Evolutionary conservation across 1,140 invertebrate genomes (phyloP), one percentile per base, ranked within the genome.

Genomic region (Drosophila takahashii): DNA sequence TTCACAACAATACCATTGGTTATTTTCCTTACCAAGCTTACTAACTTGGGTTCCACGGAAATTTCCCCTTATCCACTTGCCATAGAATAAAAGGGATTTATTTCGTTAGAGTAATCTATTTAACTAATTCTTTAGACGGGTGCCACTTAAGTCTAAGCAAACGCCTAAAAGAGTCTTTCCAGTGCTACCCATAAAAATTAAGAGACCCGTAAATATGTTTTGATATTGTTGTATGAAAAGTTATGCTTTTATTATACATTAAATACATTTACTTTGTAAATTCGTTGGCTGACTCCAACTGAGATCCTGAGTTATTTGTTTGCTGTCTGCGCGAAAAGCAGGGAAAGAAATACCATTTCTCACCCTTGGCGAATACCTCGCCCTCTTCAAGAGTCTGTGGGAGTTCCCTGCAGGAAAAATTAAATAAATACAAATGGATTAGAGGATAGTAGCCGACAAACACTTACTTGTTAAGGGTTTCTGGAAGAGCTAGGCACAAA

Each of bases 401-500:
- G 4, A 94, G 84, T 42, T 80, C 62, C 39, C 89, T 90, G n/a
- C 29, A 29, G 18, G 6, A 54, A 47, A 7, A 13, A 11, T n/a
- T 2, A n/a, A 1, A 34, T 1, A 13, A 39, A 16, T 10, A 9
- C 2, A 10, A n/a, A n/a, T n/a, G n/a, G n/a, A 3, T 2, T 18
- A 3, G 11, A 18, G 6, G 9, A 22, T 26, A 13, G 8, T 37
- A 15, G 4, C 9, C 0, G 1, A 8, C 1, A 1, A 15, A n/a
- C 10, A 79, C 84, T 77, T 32, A 91, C 83, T 93, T 91, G 18
- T 94, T 91, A 3, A 95, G 77, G 0, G 95, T 95, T 89, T 95
- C 95, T 3, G 95, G 94, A 22, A 95, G 85, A n/a, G 94, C 90
- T n/a, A 95, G 79, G 58, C 94, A 94, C 6, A 94, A 81, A 0